Evolutionary conservation across 2,797 vertebrate species (phyloP).

Genomic region (Champsocephalus gunnari): DNA sequence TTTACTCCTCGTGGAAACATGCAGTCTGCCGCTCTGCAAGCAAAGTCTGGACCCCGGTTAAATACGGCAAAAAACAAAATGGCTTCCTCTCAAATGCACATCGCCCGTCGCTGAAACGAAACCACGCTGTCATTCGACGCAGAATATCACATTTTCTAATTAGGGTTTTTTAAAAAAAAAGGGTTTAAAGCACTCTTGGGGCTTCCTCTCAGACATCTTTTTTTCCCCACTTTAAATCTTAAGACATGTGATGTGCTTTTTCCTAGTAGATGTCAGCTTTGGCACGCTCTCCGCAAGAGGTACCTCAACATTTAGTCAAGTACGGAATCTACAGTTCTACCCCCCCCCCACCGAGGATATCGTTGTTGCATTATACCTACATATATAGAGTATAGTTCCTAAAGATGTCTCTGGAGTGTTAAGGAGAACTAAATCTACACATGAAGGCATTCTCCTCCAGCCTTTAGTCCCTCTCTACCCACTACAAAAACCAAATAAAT

Average conservation of each 20-base stretch:
- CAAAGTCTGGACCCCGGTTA: constrained; percentile 73
- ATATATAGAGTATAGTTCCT: constrained; percentile 11
- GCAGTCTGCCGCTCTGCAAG: constrained; percentile 87
- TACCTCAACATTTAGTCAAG: constrained; percentile 43
- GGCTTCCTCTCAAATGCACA: constrained; percentile 52
- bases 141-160: constrained; percentile 3
- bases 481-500: constrained; percentile 77
- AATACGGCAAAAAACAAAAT: constrained; percentile 46
- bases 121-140: not conserved
- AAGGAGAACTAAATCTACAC: constrained; percentile 46
- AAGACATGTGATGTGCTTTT: constrained; percentile 71
- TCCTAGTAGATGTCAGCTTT: constrained; percentile 64
- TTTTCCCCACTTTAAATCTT: constrained; percentile 19
- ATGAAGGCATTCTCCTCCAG: constrained; percentile 64
- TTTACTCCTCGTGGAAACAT: constrained; percentile 79
- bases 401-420: constrained; percentile 64
- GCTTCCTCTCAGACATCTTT: not conserved
- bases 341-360: constrained; percentile 37
- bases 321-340: constrained; percentile 19
- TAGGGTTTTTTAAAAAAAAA: not conserved
- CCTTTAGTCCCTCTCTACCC: constrained; percentile 47
- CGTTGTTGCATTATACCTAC: constrained; percentile 46
- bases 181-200: too few species aligned
- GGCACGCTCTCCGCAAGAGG: constrained; percentile 64
- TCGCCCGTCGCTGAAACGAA: constrained; percentile 9